Conservation (phyloP, 1,140 invertebrate species). For the Paraescarpia echinospica region DNA sequence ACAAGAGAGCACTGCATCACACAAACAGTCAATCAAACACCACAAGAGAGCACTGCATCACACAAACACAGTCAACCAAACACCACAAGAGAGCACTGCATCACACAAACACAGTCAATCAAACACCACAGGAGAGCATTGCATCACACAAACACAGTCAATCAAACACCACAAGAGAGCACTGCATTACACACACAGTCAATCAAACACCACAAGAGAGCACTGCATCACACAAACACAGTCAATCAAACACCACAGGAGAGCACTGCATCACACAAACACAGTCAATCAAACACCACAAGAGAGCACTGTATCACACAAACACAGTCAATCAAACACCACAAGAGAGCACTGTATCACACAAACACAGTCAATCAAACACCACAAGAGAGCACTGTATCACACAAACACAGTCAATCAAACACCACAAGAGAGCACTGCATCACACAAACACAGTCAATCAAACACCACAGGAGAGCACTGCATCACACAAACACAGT, state of each 20-base stretch:
- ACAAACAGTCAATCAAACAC: background rate
- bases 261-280: conserved; percentile 1
- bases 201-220: background rate
- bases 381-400: conserved; percentile 7
- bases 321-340: background rate
- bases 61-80: background rate
- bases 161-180: background rate
- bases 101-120: background rate
- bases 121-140: conserved; percentile 8
- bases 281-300: background rate
- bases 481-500: background rate
- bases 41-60: conserved; percentile 6
- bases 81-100: conserved; percentile 10
- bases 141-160: background rate
- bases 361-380: background rate
- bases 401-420: background rate
- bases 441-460: background rate
- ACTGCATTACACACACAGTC: background rate
- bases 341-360: conserved; percentile 7
- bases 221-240: background rate
- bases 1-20: conserved; percentile 8
- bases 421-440: conserved; percentile 11
- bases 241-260: background rate
- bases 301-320: background rate
- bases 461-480: conserved; percentile 4